Evolutionary conservation across 2,888 invertebrate genomes (phyloP).

Genomic region (Stenichneumon culpator): DNA sequence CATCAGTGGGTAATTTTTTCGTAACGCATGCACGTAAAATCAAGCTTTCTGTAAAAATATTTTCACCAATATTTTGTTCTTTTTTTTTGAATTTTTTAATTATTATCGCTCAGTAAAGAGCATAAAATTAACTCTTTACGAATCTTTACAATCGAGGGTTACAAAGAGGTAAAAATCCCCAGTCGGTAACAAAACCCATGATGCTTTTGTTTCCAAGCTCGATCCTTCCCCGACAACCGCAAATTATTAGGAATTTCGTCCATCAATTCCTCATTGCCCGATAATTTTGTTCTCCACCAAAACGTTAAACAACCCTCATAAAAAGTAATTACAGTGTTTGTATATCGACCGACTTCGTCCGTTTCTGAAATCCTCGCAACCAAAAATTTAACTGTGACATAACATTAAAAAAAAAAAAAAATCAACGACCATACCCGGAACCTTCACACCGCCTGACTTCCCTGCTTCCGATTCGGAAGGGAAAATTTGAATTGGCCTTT

Average conservation of each 20-base stretch:
- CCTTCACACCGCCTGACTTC: conserved; percentile 37
- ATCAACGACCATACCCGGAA: background rate
- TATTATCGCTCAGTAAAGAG: too few relatives aligned
- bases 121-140: too few relatives aligned
- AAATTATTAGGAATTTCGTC: background rate
- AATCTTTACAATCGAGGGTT: background rate
- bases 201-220: conserved; percentile 11
- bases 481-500: conserved; percentile 30
- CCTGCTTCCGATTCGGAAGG: conserved; percentile 36
- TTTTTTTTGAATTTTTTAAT: too few relatives aligned
- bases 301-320: too few relatives aligned
- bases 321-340: too few relatives aligned
- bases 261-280: background rate
- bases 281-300: background rate
- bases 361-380: too few relatives aligned
- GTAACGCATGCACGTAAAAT: too few relatives aligned
- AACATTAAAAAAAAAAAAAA: background rate
- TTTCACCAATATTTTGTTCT: too few relatives aligned
- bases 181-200: background rate
- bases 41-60: too few relatives aligned
- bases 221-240: background rate
- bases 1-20: background rate
- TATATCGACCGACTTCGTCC: too few relatives aligned
- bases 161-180: background rate
- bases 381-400: too few relatives aligned